Base-by-base conservation (phyloP, 1,140 invertebrate genomes). In the Apis laboriosa region DNA sequence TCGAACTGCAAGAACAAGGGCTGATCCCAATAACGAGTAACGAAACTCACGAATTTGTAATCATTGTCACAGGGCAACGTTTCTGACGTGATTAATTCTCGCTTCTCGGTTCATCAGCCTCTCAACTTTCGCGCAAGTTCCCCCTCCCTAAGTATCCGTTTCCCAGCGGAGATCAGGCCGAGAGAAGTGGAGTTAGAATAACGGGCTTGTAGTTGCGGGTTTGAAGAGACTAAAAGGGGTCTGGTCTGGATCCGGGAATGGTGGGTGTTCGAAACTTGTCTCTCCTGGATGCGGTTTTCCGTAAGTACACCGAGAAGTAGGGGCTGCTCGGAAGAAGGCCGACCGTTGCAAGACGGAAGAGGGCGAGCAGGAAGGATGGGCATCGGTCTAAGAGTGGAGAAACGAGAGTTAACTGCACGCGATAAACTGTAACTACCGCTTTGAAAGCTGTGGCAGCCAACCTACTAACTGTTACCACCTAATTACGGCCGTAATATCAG, bases 51-150 rank as follows among this genome's bases (percentile, higher is more conserved):
- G 5, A 53, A 72, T 60, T 17, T 17, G 7, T 55, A 34, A 12
- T 8, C 15, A 13, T 15, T 56, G 34, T 53, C 17, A 17, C 49
- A 21, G 34, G n/a, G 13, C 28, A 9, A 8, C 24, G 21, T 64
- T 81, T 90, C 86, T 84, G 87, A 87, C 84, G 76, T 86, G 85
- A 90, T 90, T 89, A 90, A 90, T 90, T 91, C 89, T 90, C 90
- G 88, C 85, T 91, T 85, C 87, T 86, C 85, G 85, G 84, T 76
- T 77, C 84, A 87, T 88, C 86, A 81, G 85, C 73, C 80, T 70
- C 66, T 51, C 53, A 88, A 92, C 88, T 89, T 88, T 84, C 77
- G 76, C 51, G 53, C 80, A 89, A 90, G 90, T 90, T 88, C 77
- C 84, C 83, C 55, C 55, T 56, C 55, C 61, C 83, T 86, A 90